phyloP scores from a whole-genome alignment of 2,797 vertebrate species.

The Amazonetta brasiliensis region DNA sequence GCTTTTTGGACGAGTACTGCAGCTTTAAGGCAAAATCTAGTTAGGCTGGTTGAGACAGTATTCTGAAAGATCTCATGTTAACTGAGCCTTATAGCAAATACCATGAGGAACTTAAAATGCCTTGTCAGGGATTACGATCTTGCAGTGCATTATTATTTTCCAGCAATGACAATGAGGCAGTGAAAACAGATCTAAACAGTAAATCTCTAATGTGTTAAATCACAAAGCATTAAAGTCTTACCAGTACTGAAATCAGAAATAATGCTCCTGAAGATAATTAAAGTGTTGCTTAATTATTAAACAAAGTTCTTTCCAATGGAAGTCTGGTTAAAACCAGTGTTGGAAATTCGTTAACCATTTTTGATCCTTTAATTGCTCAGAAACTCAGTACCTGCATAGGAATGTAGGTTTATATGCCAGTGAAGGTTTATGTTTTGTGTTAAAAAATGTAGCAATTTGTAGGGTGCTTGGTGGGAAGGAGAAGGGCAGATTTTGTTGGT shows the following conservation, averaged over 20 bases:
- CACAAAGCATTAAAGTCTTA: slow-evolving; percentile 22
- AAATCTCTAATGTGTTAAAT: slow-evolving; percentile 35
- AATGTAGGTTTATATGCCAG: background rate
- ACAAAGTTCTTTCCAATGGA: slow-evolving; percentile 16
- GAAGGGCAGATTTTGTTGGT: background rate
- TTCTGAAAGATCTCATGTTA: background rate
- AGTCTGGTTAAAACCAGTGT: slow-evolving; percentile 14
- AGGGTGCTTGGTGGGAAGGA: background rate
- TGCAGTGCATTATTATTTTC: background rate
- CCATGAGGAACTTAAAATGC: background rate
- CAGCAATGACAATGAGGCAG: background rate
- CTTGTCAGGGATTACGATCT: background rate
- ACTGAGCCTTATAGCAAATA: background rate
- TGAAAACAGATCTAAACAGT: background rate
- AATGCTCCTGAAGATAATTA: slow-evolving; percentile 41
- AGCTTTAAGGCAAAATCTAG: background rate
- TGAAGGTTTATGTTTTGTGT: background rate
- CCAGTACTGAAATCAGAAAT: background rate
- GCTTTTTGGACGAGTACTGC: background rate
- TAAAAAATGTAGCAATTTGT: background rate
- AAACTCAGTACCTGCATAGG: background rate
- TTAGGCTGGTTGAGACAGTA: background rate
- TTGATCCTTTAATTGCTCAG: background rate
- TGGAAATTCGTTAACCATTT: background rate
- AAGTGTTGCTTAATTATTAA: slow-evolving; percentile 65